phyloP scores from a whole-genome alignment of 2,888 invertebrate genomes.

The Mechanitis mazaeus region DNA sequence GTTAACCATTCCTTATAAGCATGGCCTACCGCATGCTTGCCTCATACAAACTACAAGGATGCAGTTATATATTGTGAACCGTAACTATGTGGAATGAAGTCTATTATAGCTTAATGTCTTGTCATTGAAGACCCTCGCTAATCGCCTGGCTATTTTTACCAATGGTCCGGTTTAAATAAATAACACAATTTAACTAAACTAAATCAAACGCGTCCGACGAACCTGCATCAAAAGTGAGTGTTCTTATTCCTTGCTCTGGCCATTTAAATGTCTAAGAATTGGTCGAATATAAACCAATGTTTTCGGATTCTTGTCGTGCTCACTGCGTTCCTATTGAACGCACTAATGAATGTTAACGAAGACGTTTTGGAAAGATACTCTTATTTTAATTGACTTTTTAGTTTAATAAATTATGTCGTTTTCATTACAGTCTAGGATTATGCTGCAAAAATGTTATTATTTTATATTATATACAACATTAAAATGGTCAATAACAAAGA shows the following conservation, averaged over 20 bases:
- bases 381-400: slow-evolving; percentile 14
- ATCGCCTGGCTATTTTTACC: slow-evolving; percentile 40
- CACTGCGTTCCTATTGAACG: slow-evolving; percentile 16
- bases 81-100: background rate
- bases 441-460: too few relatives aligned
- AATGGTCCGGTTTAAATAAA: slow-evolving; percentile 46
- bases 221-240: slow-evolving; percentile 17
- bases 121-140: slow-evolving; percentile 13
- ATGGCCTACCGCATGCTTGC: slow-evolving; percentile 17
- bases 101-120: slow-evolving; percentile 4
- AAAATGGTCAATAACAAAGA: too few relatives aligned
- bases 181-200: slow-evolving; percentile 40
- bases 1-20: slow-evolving; percentile 20
- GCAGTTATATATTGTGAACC: background rate
- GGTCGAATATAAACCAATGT: slow-evolving; percentile 18
- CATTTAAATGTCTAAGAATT: slow-evolving; percentile 10
- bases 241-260: slow-evolving; percentile 3
- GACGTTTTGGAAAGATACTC: slow-evolving; percentile 14
- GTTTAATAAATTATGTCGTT: too few relatives aligned
- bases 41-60: slow-evolving; percentile 5
- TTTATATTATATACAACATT: too few relatives aligned
- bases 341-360: slow-evolving; percentile 25
- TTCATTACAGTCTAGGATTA: too few relatives aligned
- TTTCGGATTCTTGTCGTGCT: slow-evolving; percentile 17
- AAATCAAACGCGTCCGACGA: slow-evolving; percentile 36